These are phyloP conservation scores for Drosophila demipolita DNA, from an alignment of 2,888 invertebrate genomes.

Conservation along the genomic window DNA sequence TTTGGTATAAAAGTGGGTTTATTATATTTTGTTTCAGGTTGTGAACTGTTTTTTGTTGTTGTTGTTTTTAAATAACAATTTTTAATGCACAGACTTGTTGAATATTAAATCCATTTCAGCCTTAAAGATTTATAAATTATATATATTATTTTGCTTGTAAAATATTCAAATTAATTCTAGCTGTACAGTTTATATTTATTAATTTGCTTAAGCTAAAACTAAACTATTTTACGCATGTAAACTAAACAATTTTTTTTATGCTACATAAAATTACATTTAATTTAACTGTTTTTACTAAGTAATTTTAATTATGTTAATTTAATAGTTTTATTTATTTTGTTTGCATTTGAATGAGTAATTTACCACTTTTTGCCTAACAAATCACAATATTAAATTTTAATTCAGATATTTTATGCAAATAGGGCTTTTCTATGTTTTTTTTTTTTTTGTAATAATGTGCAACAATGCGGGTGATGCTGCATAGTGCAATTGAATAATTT, in stretches of 20 bases:
- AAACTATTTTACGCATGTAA: not conserved
- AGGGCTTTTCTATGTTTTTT: not conserved
- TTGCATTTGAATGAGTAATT: conserved; percentile 1
- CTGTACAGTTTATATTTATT: not conserved
- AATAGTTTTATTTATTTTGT: not conserved
- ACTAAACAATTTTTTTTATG: not conserved
- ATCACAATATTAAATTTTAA: conserved; percentile 23
- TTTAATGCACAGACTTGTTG: not conserved
- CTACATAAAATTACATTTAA: not conserved
- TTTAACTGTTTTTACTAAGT: not conserved
- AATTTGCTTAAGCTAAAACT: not conserved
- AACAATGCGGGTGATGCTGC: conserved; percentile 2
- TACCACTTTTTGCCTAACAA: conserved; percentile 4
- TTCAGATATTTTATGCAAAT: conserved; percentile 33
- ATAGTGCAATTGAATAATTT: conserved; percentile 33
- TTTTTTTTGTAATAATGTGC: conserved; percentile 1
- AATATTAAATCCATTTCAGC: not conserved
- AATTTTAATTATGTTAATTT: not conserved
- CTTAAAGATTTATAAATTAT: not conserved
- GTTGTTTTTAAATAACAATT: not conserved
- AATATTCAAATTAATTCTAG: not conserved
- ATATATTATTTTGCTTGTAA: not conserved
- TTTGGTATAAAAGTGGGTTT: not conserved
- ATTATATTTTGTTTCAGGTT: not conserved
- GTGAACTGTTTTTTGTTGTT: not conserved